phyloP scores from a whole-genome alignment of 2,113 vertebrate genomes.

The Xiphophorus hellerii region DNA sequence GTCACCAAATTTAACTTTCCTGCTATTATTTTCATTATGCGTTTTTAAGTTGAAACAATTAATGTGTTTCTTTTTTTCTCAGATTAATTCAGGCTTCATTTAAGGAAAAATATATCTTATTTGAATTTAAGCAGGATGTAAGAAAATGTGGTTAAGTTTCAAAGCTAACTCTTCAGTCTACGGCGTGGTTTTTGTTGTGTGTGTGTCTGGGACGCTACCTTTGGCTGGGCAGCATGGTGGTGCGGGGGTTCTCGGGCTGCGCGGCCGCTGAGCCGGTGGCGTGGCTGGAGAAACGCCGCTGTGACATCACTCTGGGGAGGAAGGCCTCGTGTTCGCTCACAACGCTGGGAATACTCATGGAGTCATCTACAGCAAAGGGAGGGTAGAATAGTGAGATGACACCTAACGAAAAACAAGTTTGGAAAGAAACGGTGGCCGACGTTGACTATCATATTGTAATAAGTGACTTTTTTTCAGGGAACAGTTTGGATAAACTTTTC shows the following conservation, averaged over 20 bases:
- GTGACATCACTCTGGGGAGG: conserved; percentile 87
- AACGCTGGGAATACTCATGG: conserved; percentile 97
- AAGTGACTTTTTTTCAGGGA: too few species aligned
- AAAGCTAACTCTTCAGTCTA: neutral
- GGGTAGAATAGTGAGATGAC: neutral
- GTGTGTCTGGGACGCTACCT: conserved; percentile 80
- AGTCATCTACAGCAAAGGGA: conserved; percentile 85
- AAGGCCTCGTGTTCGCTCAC: conserved; percentile 98
- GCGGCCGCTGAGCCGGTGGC: conserved; percentile 87
- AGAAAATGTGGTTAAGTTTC: neutral
- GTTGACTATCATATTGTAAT: too few species aligned
- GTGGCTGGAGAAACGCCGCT: conserved; percentile 96
- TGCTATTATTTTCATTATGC: too few species aligned
- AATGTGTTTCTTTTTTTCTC: neutral
- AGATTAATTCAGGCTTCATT: conserved; percentile 1
- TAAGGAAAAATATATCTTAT: too few species aligned
- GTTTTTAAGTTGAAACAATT: neutral
- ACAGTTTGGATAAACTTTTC: too few species aligned
- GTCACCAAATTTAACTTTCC: too few species aligned
- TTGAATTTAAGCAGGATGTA: too few species aligned
- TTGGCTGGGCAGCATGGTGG: conserved; percentile 95
- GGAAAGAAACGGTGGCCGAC: neutral
- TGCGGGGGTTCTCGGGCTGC: conserved; percentile 85
- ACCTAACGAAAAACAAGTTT: neutral
- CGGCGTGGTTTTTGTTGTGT: neutral